Evolutionary conservation across 2,888 invertebrate genomes (phyloP), one percentile per base, ranked within the genome.

Genomic region (Pyrocoelia pectoralis): DNA sequence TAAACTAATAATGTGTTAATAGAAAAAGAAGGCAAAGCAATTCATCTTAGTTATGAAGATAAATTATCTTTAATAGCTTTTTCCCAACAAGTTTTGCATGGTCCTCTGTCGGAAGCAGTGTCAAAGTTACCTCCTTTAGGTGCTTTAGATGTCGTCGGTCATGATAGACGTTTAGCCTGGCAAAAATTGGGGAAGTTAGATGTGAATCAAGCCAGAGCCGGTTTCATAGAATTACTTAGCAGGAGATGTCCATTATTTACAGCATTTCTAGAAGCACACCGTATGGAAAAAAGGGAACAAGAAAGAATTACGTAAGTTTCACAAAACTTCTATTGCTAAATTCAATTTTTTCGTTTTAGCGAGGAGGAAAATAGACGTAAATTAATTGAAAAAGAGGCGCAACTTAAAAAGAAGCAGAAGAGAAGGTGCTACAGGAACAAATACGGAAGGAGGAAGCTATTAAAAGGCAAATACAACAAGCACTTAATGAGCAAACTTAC

Each of bases 1-100:
- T 13, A 53, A 59, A n/a, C 33, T 33, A 33, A 33, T 33, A n/a
- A 6, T 24, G 4, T 24, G n/a, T 33, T 33, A 84, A 12, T 81
- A 97, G 98, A 98, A 80, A 97, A 98, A 83, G 94, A 95, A 83
- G 97, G 97, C n/a, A 98, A 97, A 84, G 98, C 97, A 1, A 86
- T 98, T 50, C 95, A 96, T 76, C 85, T 97, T 65, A 94, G 95
- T 48, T 98, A 98, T 80, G 93, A 95, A 81, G 96, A 98, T 77
- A 94, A 95, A 77, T 81, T 97, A 56, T 92, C 92, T 77, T 83
- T 98, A 67, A 93, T 97, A 13, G 97, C 97, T 1, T 93, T 92
- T 76, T 94, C 94, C 8, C 95, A 97, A 77, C 98, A 98, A 85
- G 92, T 93, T 6, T 86, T 86, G 9, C 91, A 95, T 81, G 98